Base-by-base conservation (phyloP, 1,140 invertebrate genomes). In the Gerris buenoi region DNA sequence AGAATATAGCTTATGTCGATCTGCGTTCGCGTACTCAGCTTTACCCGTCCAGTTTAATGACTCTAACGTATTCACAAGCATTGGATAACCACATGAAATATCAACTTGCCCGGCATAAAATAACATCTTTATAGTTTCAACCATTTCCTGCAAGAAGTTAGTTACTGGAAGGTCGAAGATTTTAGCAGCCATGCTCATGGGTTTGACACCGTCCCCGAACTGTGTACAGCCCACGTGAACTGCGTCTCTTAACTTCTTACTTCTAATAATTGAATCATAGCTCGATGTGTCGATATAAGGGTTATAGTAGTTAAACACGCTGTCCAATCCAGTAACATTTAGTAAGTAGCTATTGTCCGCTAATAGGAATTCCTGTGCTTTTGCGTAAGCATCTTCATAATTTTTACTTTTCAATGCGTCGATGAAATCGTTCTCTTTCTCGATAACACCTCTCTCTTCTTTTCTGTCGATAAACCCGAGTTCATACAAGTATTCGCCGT, bases 401-500 rank as follows among this genome's bases (percentile, higher is more conserved):
- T 46, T 18, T 46, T 46, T 46, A 18, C 18, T 46, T 46, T 46
- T 46, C 18, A 46, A 46, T 10, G 18, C 5, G 5, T 46, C 33
- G 5, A 10, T 18, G 33, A 18, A 5, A 5, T 67, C 25, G 3
- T 68, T 64, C 62, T 70, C 68, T 29, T 66, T 57, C 25, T 64
- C 63, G 59, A 33, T 3, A 27, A 72, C 68, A 5, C 66, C 27
- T 29, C 58, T 29, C 26, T 57, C 63, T 65, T 29, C 69, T 27
- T 73, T 71, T 5, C 23, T 23, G 67, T 68, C 67, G 1, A 69
- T 59, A 3, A 74, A 77, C 0, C 91, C 91, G 59, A 90, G 76
- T 73, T 89, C 86, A 74, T 89, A 93, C 59, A 95, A 81, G 77
- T 90, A 90, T 70, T 88, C 84, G 5, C 88, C 86, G 74, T 93